These are phyloP conservation scores for Hypsibius dujardini DNA, from an alignment of 1,140 invertebrate genomes.

Conservation along the genomic window DNA sequence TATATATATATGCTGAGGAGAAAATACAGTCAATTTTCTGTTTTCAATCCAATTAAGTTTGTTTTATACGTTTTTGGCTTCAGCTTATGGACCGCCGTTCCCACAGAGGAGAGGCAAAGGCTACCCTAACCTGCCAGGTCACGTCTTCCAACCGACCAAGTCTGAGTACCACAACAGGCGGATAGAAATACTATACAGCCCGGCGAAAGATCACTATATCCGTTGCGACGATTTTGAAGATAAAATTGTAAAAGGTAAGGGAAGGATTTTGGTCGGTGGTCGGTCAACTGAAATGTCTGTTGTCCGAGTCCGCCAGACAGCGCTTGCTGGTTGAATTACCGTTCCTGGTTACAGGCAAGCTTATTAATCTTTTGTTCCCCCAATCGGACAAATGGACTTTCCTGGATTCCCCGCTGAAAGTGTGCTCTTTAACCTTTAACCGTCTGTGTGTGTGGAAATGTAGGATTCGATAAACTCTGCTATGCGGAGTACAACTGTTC, in stretches of 20 bases:
- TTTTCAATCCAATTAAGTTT: too few relatives aligned
- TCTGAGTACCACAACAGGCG: background rate
- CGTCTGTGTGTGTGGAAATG: background rate
- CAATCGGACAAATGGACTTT: background rate
- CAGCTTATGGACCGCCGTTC: constrained; percentile 15
- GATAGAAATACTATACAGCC: constrained; percentile 11
- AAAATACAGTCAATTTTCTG: too few relatives aligned
- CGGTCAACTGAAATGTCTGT: background rate
- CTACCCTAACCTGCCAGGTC: background rate
- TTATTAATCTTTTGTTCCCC: background rate
- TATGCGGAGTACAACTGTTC: constrained; percentile 1
- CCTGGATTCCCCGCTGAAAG: background rate
- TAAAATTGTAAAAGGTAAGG: constrained; percentile 15
- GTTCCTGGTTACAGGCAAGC: background rate
- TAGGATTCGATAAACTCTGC: background rate
- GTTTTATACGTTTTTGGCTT: background rate
- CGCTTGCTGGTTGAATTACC: background rate
- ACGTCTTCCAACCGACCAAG: constrained; percentile 9
- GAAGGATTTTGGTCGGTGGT: background rate
- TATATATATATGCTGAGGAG: too few relatives aligned
- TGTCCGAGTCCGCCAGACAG: background rate
- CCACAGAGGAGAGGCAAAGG: background rate
- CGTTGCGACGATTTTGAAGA: background rate
- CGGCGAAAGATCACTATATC: constrained; percentile 6
- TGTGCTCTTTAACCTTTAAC: constrained; percentile 10